Base-by-base conservation (phyloP, 2,113 vertebrate genomes). In the Phoenicopterus ruber region DNA sequence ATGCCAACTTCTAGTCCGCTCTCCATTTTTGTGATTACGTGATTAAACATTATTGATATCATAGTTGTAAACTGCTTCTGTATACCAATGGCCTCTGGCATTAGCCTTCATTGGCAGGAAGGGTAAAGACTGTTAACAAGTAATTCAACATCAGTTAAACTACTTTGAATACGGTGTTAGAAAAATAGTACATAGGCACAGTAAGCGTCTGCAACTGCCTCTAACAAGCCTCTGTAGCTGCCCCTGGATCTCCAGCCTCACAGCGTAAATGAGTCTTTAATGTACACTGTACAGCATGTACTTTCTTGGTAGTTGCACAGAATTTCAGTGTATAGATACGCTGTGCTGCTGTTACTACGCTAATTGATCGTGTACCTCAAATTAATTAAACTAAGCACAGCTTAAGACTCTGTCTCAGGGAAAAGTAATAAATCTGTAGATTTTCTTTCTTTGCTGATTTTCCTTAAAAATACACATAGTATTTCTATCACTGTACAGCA, bases 41-140 rank as follows among this genome's bases (percentile, higher is more conserved):
- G 59, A 88, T 74, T 90, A 83, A 88, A 74, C 70, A 11, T 92
- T 95, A 86, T n/a, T 94, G 67, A 79, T 96, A 50, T 17, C 72
- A 62, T 18, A 47, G 34, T 77, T 96, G 76, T 71, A 89, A 96
- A 81, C 86, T 71, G 34, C 20, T 82, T 82, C 32, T 36, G 3
- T 71, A 4, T 65, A 28, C 31, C 50, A 58, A 8, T 49, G 57
- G 47, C n/a, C 47, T 72, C 55, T 44, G 65, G 42, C 57, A 54
- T 82, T 67, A 65, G 22, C 6, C 2, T 79, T 79, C 20, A 7
- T 76, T 74, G 50, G 22, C 42, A 77, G 84, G 67, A 91, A 57
- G 69, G 69, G 58, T 82, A 47, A 67, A 66, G n/a, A 24, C 34
- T 63, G 13, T 79, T 78, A 79, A 54, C 17, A 88, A 95, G 61